Evolutionary conservation across 2,113 vertebrate genomes (phyloP).

Genomic region (Bungarus multicinctus): DNA sequence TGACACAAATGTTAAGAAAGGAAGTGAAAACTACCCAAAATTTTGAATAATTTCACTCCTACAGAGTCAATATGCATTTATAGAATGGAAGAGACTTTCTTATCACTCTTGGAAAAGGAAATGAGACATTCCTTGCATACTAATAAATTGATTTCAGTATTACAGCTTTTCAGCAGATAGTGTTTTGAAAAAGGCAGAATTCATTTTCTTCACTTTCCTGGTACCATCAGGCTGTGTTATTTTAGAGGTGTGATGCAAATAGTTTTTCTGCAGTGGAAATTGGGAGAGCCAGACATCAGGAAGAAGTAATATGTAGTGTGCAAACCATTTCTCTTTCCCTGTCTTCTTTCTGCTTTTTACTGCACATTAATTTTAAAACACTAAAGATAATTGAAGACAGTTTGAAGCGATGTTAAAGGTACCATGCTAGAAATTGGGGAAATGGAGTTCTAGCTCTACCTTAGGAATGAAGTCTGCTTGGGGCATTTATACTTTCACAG

Average conservation of each 20-base stretch:
- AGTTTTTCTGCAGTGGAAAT: neutral
- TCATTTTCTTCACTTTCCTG: neutral
- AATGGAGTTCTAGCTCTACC: neutral
- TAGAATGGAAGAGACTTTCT: neutral
- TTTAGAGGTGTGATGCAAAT: neutral
- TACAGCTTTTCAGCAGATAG: neutral
- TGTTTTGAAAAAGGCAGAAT: neutral
- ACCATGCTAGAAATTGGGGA: neutral
- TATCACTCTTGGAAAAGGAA: neutral
- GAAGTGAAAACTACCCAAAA: neutral
- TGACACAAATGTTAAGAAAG: neutral
- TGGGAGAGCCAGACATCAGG: neutral
- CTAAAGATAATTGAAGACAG: neutral
- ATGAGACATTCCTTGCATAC: neutral
- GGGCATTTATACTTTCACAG: neutral
- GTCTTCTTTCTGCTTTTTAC: neutral
- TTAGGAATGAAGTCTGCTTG: neutral
- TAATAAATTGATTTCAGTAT: neutral
- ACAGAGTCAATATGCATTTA: neutral
- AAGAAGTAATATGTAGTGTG: neutral
- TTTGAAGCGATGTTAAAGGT: neutral
- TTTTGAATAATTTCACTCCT: fast-evolving
- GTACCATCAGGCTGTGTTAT: neutral
- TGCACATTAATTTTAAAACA: neutral
- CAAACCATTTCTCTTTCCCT: neutral